phyloP scores from a whole-genome alignment of 2,888 invertebrate genomes.

The Pyrocoelia pectoralis region DNA sequence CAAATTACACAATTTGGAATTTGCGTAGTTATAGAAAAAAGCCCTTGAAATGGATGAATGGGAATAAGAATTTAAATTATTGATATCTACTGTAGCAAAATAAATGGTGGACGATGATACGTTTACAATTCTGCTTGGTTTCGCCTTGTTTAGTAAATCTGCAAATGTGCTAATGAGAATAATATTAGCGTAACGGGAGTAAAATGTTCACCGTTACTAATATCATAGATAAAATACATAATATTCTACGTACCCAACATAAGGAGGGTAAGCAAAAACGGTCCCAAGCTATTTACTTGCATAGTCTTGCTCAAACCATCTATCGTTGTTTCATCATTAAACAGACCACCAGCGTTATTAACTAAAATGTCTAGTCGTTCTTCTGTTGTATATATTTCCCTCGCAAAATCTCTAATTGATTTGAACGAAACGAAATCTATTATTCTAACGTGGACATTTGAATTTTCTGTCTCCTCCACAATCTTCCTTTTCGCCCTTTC shows the following conservation, averaged over 20 bases:
- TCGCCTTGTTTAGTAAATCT: neutral
- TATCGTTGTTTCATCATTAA: neutral
- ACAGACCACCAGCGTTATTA: neutral
- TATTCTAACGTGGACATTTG: constrained; percentile 54
- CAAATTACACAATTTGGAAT: constrained; percentile 4
- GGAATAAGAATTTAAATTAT: neutral
- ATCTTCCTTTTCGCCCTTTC: constrained; percentile 42
- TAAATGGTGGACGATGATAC: neutral
- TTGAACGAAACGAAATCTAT: constrained; percentile 64
- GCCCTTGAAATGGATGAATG: too few species aligned
- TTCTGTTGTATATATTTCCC: constrained; percentile 60
- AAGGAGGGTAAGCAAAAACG: constrained; percentile 39
- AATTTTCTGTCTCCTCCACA: constrained; percentile 48
- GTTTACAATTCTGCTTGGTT: neutral
- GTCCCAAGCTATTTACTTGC: neutral
- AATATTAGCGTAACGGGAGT: too few species aligned
- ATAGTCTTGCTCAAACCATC: neutral
- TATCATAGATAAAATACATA: too few species aligned
- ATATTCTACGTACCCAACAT: neutral
- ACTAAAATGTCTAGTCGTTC: neutral
- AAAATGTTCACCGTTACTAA: too few species aligned
- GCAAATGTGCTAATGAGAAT: too few species aligned
- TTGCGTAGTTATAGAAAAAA: neutral
- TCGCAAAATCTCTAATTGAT: constrained; percentile 68
- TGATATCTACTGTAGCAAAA: neutral